Conservation (phyloP, 2,888 invertebrate species). For the Drosophila meridiana region DNA sequence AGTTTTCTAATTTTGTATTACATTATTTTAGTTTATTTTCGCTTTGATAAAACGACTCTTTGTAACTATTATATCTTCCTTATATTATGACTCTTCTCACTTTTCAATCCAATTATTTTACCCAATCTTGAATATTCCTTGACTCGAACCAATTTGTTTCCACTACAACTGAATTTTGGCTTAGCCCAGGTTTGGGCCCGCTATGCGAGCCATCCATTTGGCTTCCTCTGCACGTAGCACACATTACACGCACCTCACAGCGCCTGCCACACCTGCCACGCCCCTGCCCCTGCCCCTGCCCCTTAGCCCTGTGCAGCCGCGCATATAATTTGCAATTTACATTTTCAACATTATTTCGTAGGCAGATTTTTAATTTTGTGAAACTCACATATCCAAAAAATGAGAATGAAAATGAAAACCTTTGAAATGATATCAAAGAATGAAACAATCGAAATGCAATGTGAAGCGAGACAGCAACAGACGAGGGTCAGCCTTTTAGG, state of each 20-base stretch:
- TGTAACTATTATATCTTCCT: too few species aligned
- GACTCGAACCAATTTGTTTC: background rate
- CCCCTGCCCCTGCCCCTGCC: background rate
- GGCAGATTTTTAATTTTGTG: slow-evolving; percentile 23
- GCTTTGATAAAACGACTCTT: too few species aligned
- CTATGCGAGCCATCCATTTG: slow-evolving; percentile 21
- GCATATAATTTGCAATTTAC: slow-evolving; percentile 62
- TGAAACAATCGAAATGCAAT: slow-evolving; percentile 56
- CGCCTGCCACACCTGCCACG: background rate
- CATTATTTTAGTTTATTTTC: background rate
- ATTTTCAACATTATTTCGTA: slow-evolving; percentile 52
- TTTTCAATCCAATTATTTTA: slow-evolving; percentile 2
- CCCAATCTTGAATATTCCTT: background rate
- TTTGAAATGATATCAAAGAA: slow-evolving; percentile 44
- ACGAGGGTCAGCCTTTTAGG: slow-evolving; percentile 55
- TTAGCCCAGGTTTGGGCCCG: too few species aligned
- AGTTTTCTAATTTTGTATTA: too few species aligned
- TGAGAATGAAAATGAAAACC: slow-evolving; percentile 16
- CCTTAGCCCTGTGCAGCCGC: slow-evolving; percentile 33
- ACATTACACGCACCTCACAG: slow-evolving; percentile 54
- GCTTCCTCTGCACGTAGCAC: slow-evolving; percentile 49
- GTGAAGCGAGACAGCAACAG: slow-evolving; percentile 13
- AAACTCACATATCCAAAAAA: background rate
- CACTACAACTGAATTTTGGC: background rate
- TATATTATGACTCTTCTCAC: background rate